Percentiles rank a stretch among this genome's conserved stretches.
Conservation (phyloP, 2,888 invertebrate genomes). For the Lydus trimaculatus region DNA sequence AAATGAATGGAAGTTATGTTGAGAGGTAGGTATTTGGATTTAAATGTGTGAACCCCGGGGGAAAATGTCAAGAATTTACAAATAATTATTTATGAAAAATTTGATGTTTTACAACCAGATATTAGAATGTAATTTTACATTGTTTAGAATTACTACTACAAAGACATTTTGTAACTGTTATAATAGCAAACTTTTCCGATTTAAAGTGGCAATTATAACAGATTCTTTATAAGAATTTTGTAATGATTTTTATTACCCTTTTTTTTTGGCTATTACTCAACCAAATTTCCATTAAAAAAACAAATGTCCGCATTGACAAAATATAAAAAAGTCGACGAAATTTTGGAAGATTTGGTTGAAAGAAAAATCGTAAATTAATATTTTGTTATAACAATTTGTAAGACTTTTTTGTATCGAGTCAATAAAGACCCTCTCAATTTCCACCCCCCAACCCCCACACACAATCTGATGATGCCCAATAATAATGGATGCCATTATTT, state of each 20-base stretch:
- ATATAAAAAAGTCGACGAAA: constrained; percentile 3
- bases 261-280: not conserved
- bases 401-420: constrained; percentile 6
- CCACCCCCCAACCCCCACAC: not conserved
- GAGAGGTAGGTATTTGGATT: constrained; percentile 28
- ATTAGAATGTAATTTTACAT: too few relatives aligned
- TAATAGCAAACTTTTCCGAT: not conserved
- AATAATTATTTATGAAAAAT: too few relatives aligned
- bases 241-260: not conserved
- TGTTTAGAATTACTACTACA: not conserved
- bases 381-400: not conserved
- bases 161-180: not conserved
- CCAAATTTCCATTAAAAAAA: not conserved
- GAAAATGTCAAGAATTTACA: not conserved
- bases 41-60: constrained; percentile 6
- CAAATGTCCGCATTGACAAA: not conserved
- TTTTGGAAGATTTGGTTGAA: constrained; percentile 1
- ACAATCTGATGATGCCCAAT: not conserved
- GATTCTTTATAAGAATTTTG: not conserved
- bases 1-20: constrained; percentile 16
- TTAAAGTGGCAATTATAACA: not conserved
- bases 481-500: not conserved
- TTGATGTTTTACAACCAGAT: too few relatives aligned
- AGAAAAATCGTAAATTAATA: not conserved
- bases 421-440: not conserved